Evolutionary conservation across 2,888 invertebrate species (phyloP).

Genomic region (Athalia cordata): DNA sequence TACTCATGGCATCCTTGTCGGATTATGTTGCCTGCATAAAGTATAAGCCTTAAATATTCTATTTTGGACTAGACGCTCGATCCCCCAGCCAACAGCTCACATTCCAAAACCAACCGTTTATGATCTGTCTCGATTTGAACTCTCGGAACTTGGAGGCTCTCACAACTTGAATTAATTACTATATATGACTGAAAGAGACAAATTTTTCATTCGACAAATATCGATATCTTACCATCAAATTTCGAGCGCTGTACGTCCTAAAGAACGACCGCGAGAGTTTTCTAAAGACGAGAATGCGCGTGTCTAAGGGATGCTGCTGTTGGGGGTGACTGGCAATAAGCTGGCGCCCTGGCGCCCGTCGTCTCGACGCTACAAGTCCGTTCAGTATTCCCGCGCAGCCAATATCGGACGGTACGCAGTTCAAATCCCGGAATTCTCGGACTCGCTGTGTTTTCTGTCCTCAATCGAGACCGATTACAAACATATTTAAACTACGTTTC

Average conservation of each 20-base stretch:
- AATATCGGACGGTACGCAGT: slow-evolving; percentile 59
- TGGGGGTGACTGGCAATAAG: slow-evolving; percentile 20
- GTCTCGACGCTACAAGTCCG: slow-evolving; percentile 62
- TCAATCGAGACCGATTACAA: neutral
- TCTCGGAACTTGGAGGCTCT: too few species aligned
- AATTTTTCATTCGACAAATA: too few species aligned
- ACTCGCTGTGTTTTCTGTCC: neutral
- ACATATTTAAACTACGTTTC: neutral
- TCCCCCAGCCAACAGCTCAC: too few species aligned
- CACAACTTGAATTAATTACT: too few species aligned
- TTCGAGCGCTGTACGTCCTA: neutral
- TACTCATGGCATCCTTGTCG: too few species aligned
- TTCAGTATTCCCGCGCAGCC: slow-evolving; percentile 69
- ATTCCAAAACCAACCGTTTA: too few species aligned
- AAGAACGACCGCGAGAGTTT: slow-evolving; percentile 2
- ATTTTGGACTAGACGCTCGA: too few species aligned
- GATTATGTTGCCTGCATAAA: too few species aligned
- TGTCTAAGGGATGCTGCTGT: slow-evolving; percentile 35
- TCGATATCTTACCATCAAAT: slow-evolving; percentile 9
- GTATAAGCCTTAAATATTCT: too few species aligned
- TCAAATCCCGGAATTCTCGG: slow-evolving; percentile 4
- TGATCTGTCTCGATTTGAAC: too few species aligned
- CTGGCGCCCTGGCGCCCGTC: slow-evolving; percentile 51
- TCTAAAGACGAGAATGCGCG: slow-evolving; percentile 35
- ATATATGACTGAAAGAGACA: too few species aligned